Conservation (phyloP, 2,888 invertebrate genomes). For the Teinopalpus imperialis region DNA sequence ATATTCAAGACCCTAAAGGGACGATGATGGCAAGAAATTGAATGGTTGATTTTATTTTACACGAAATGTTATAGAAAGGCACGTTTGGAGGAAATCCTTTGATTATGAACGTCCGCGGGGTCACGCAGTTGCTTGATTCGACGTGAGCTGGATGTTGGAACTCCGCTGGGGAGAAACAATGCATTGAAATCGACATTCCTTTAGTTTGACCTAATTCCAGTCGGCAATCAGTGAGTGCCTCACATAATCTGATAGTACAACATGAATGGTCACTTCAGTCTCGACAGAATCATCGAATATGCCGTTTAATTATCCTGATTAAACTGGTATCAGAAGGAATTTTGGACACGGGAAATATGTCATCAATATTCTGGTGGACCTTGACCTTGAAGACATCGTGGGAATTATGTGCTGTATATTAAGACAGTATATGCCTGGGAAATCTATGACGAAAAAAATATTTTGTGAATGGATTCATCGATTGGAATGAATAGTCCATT, state of each 20-base stretch:
- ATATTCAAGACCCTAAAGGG: slow-evolving; percentile 45
- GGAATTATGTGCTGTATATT: neutral
- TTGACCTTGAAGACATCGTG: slow-evolving; percentile 6
- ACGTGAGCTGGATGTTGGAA: slow-evolving; percentile 46
- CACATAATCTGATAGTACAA: neutral
- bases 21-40: slow-evolving; percentile 36
- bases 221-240: slow-evolving; percentile 2
- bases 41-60: slow-evolving; percentile 68
- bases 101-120: slow-evolving; percentile 68
- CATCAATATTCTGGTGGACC: neutral
- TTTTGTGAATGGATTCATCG: slow-evolving; percentile 5
- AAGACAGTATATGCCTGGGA: neutral
- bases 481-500: neutral
- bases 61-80: slow-evolving; percentile 81
- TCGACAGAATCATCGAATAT: neutral
- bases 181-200: slow-evolving; percentile 44
- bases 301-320: neutral
- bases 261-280: neutral
- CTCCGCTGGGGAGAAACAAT: slow-evolving; percentile 44
- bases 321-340: neutral
- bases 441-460: slow-evolving; percentile 9
- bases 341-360: neutral
- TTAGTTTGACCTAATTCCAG: slow-evolving; percentile 30
- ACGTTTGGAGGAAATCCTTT: slow-evolving; percentile 79
- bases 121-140: slow-evolving; percentile 58